Evolutionary conservation across 2,888 invertebrate genomes (phyloP).

Genomic region (Eilema depressum): DNA sequence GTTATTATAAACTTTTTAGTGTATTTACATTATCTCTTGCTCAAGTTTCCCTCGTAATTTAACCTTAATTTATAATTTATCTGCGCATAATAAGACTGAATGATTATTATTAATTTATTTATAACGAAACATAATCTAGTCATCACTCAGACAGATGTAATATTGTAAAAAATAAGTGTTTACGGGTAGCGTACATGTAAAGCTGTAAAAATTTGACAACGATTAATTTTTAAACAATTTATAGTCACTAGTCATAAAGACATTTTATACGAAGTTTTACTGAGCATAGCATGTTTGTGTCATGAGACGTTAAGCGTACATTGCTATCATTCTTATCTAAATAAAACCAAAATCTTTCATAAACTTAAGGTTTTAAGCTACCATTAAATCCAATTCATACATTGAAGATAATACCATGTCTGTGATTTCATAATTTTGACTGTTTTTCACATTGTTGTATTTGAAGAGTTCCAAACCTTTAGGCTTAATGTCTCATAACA

Average conservation of each 20-base stretch:
- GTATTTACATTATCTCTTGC: slow-evolving; percentile 42
- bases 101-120: slow-evolving; percentile 52
- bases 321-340: background rate
- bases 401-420: background rate
- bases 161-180: slow-evolving; percentile 52
- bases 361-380: background rate
- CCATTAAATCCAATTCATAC: background rate
- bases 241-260: slow-evolving; percentile 51
- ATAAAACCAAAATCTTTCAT: background rate
- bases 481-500: slow-evolving; percentile 27
- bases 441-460: background rate
- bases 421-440: background rate
- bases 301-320: slow-evolving; percentile 19
- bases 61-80: slow-evolving; percentile 46
- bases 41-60: slow-evolving; percentile 45
- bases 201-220: slow-evolving; percentile 75
- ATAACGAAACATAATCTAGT: slow-evolving; percentile 49
- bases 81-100: slow-evolving; percentile 60
- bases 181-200: slow-evolving; percentile 55
- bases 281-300: slow-evolving; percentile 37
- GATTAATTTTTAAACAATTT: slow-evolving; percentile 61
- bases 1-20: slow-evolving; percentile 35
- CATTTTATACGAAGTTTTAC: slow-evolving; percentile 69
- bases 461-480: background rate
- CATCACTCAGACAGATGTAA: slow-evolving; percentile 42